Evolutionary conservation across 2,888 invertebrate species (phyloP).

Genomic region (Tetrapedia diversipes): DNA sequence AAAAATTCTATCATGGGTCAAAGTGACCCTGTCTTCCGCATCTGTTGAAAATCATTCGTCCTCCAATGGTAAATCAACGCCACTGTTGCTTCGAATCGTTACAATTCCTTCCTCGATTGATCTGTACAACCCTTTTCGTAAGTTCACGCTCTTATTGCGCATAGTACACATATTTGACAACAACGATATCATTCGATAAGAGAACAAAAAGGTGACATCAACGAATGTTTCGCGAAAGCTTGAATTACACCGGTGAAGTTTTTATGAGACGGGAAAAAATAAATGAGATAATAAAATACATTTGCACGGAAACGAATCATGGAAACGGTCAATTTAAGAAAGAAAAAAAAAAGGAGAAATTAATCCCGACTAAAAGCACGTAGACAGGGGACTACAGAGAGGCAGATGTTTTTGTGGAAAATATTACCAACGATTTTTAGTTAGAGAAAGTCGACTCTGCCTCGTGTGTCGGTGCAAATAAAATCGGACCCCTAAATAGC

Average conservation of each 20-base stretch:
- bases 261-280: background rate
- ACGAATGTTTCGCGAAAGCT: background rate
- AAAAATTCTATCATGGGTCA: too few relatives aligned
- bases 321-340: background rate
- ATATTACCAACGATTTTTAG: slow-evolving; percentile 52
- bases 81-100: background rate
- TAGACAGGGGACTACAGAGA: background rate
- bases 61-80: too few relatives aligned
- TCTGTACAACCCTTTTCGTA: too few relatives aligned
- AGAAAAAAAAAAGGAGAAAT: background rate
- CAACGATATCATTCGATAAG: too few relatives aligned
- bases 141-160: too few relatives aligned
- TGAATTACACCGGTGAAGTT: background rate
- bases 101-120: too few relatives aligned
- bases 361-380: background rate
- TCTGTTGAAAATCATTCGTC: too few relatives aligned
- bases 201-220: background rate
- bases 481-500: slow-evolving; percentile 69
- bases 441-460: slow-evolving; percentile 49
- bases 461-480: slow-evolving; percentile 56
- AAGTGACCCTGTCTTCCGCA: too few relatives aligned
- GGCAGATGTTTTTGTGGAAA: slow-evolving; percentile 28
- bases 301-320: background rate
- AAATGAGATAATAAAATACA: background rate
- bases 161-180: too few relatives aligned